Evolutionary conservation across 2,797 vertebrate genomes (phyloP).

Genomic region (Rhynchonycteris naso): DNA sequence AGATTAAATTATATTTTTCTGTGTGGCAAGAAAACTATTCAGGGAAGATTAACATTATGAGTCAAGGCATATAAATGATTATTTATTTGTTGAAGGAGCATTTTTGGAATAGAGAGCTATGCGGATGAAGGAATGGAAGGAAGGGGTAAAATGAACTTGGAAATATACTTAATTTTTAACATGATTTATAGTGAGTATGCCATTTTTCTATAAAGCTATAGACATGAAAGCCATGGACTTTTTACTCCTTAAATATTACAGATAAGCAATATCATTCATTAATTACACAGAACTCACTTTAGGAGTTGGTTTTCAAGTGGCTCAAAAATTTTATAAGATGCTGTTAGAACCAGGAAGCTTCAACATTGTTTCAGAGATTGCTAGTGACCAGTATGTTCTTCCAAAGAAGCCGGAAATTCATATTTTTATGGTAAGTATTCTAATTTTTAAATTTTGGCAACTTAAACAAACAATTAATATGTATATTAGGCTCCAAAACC

Average conservation of each 20-base stretch:
- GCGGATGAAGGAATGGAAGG: background rate
- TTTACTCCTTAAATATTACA: background rate
- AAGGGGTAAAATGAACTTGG: background rate
- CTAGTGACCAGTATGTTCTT: background rate
- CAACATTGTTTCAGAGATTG: background rate
- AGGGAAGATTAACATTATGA: background rate
- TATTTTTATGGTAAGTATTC: background rate
- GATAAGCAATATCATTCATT: background rate
- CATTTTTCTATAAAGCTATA: conserved; percentile 12
- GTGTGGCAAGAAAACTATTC: conserved; percentile 16
- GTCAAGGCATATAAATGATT: conserved; percentile 17
- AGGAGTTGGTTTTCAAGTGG: background rate
- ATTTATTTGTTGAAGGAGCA: background rate
- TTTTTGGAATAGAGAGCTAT: background rate
- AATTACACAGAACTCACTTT: background rate
- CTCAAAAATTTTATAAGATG: background rate
- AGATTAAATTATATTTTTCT: conserved; percentile 14
- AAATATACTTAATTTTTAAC: conserved; percentile 58
- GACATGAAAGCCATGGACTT: background rate
- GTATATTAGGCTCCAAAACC: background rate
- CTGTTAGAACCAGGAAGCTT: background rate
- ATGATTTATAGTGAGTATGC: background rate
- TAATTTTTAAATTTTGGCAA: background rate
- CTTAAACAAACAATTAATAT: background rate
- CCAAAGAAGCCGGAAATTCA: background rate